Evolutionary conservation across 2,888 invertebrate species (phyloP), one percentile per base, ranked within the genome.

Genomic region (Drosophila atroscutellata): DNA sequence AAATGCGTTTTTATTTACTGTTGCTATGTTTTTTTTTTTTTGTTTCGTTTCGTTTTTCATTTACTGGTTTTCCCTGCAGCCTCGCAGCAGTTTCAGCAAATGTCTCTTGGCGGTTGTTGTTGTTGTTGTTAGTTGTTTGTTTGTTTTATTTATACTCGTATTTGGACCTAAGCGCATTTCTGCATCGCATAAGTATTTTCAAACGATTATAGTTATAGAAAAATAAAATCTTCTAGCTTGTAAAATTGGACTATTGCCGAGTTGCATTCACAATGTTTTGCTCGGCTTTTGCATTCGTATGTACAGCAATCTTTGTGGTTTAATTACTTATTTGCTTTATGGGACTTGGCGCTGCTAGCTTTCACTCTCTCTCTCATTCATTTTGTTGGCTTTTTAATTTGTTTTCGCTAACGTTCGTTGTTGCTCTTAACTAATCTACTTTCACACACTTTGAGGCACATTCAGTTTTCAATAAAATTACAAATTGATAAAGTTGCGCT

Each of bases 391-490:
- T 26, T 15, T 4, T 59, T 63, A 24, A 50, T 30, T 65, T 42
- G 24, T 55, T 36, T 15, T 13, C 32, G 34, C 51, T 37, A 47
- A 36, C 30, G 34, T 64, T 66, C 30, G 49, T 45, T 45, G 34
- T 59, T 58, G 63, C 77, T 60, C 60, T 64, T 66, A 77, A 52
- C 63, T 82, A 77, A 74, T 65, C 70, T 83, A 86, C 63, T 69
- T 72, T 63, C 73, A 85, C 76, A 75, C 79, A 85, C 70, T 84
- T 86, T 90, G 89, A 87, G 87, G 87, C 87, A 87, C 87, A 87
- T 90, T 90, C 89, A 87, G 90, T 87, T 85, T 80, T 80, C 71
- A 87, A 87, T 81, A 77, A 60, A 63, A 72, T 86, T 86, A 83
- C 59, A 85, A 73, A 78, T 89, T 89, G 79, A 84, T 78, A 83